A percentile compares a stretch with the other conserved stretches of the same genome.
phyloP scores from a whole-genome alignment of 2,888 invertebrate genomes.

The Dastarcus helophoroides region DNA sequence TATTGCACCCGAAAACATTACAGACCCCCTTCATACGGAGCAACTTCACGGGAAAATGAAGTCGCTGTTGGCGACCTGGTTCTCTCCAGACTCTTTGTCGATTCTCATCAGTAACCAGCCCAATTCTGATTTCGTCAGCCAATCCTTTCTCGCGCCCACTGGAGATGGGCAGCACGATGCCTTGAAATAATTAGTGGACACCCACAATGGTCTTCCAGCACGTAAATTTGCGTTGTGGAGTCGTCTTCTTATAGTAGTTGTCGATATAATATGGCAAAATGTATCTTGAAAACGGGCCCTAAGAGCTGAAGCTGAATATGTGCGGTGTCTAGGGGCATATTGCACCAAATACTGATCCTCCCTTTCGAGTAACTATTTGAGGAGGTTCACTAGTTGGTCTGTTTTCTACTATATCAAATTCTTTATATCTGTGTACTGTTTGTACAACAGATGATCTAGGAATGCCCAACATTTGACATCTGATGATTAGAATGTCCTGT shows the following conservation, averaged over 20 bases:
- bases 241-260: too few species aligned
- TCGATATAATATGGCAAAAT: neutral
- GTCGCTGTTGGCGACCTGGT: too few species aligned
- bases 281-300: neutral
- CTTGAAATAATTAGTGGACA: neutral
- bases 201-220: too few species aligned
- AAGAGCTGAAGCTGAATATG: slow-evolving; percentile 2
- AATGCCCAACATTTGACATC: neutral
- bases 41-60: too few species aligned
- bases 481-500: neutral
- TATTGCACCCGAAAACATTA: slow-evolving; percentile 2
- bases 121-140: neutral
- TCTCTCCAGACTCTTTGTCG: too few species aligned
- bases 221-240: neutral
- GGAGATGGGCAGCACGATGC: slow-evolving; percentile 1
- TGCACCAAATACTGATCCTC: neutral
- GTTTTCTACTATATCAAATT: slow-evolving; percentile 1
- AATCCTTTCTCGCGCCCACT: neutral
- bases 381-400: neutral
- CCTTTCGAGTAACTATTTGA: neutral
- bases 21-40: neutral
- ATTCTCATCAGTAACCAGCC: too few species aligned
- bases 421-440: neutral
- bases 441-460: neutral
- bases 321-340: slow-evolving; percentile 1